Evolutionary conservation across 2,797 vertebrate species (phyloP), one percentile per base, ranked within the genome.

Genomic region (Philypnodon macrostomus): DNA sequence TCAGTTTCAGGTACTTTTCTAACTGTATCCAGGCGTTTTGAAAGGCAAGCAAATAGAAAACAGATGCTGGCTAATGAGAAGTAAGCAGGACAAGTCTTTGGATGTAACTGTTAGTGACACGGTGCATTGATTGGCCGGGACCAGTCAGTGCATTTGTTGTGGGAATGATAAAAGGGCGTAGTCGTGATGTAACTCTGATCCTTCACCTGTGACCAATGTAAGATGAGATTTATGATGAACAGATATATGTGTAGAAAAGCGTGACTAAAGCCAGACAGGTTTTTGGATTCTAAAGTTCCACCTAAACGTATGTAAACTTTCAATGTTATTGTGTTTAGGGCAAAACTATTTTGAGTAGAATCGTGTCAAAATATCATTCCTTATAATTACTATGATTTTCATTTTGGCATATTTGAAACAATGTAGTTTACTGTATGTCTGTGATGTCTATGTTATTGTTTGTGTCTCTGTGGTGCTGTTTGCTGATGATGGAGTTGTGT

Each of bases 21-120:
- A 53, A 58, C 53, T 37, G 3, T 1, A 18, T 41, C 54, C 17
- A 12, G 36, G 10, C 15, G 0, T 58, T 75, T 70, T 70, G 40
- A 63, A 46, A 51, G 59, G 51, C 31, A 16, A 63, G 33, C 74
- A 41, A 79, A 89, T 85, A 74, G 58, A 84, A 85, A 87, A 66
- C 87, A 90, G 85, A 86, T 89, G 88, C 67, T n/a, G 47, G 13
- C 54, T 69, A 36, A 58, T 51, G 51, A 62, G 67, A 66, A 75
- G 75, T 70, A 73, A 72, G 44, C 45, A 19, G 75, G 81, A 82
- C 54, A 70, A 75, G 69, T 33, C 32, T 65, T 63, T 49, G 41
- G 66, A 62, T 65, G 45, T 82, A 83, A 84, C 53, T 12, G 46
- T 67, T 72, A 54, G 58, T 78, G 87, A 86, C 84, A 70, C 36